Base-by-base conservation (phyloP, 35 echinoderm and acorn worm species). In the Ophiothrix spiculata region DNA sequence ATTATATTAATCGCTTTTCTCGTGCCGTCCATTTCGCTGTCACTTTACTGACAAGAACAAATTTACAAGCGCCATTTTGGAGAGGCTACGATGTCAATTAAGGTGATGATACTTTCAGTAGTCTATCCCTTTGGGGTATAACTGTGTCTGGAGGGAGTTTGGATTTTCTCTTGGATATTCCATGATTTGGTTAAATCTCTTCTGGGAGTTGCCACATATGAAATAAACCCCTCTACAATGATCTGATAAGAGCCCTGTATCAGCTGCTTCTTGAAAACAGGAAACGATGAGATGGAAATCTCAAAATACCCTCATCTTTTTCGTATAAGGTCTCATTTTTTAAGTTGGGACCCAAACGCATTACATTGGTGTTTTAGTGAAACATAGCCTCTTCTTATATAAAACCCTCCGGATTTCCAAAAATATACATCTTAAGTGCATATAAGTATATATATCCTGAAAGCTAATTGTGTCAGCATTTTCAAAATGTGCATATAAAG, bases 1-100 rank as follows among this genome's bases (percentile, higher is more conserved):
- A 69, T 69, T 69, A 69, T 69, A 49, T 49, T 49, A 15, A 69
- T 69, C 60, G 60, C 60, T 69, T 69, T 69, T 28, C 60, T 10
- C 60, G 60, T 10, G 60, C 60, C 17, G 60, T 69, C 60, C 60
- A 15, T 69, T 69, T 69, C 29, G 60, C 60, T 69, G 60, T 69
- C 60, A 49, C 60, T 69, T 69, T 25, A 69, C 60, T 2, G 60
- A 69, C 42, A 25, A 69, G 6, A 28, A 10, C 60, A 69, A 69
- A 10, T 69, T 69, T 69, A 69, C 60, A 69, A 69, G 16, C 29
- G 60, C 60, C 3, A 15, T 69, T 69, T 69, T 10, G 60, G 60
- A 12, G 60, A n/a, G n/a, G 60, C 60, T 69, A 12, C 16, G 23
- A 2, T 1, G 8, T 28, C 1, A 2, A 25, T n/a, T n/a, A 25